Evolutionary conservation across 2,113 vertebrate species (phyloP).

Genomic region (Vanacampus margaritifer): DNA sequence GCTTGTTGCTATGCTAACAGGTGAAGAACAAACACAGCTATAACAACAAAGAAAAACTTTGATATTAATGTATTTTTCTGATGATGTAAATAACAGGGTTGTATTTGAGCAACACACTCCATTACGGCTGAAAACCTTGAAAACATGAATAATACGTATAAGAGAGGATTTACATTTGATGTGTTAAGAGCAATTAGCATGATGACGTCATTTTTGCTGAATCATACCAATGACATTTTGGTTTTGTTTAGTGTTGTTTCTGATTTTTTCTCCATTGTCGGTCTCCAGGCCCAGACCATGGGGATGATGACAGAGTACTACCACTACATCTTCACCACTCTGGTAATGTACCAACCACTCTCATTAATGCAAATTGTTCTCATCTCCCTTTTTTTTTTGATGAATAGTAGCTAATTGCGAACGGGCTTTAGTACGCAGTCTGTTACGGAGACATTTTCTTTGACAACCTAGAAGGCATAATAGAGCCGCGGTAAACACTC

Average conservation of each 20-base stretch:
- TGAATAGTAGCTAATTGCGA: constrained; percentile 71
- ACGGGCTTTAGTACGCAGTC: constrained; percentile 59
- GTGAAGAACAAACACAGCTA: too few species aligned
- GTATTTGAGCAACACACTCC: too few species aligned
- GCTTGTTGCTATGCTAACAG: too few species aligned
- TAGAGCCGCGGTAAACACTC: constrained; percentile 60
- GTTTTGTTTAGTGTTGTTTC: neutral
- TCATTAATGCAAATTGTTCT: constrained; percentile 62
- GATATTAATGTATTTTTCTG: too few species aligned
- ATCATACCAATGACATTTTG: neutral
- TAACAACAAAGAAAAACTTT: too few species aligned
- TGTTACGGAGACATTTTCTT: constrained; percentile 66
- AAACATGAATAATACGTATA: too few species aligned
- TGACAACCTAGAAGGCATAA: constrained; percentile 64
- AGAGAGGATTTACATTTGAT: too few species aligned
- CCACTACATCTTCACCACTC: constrained; percentile 99
- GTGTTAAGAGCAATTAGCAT: too few species aligned
- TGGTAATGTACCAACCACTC: constrained; percentile 84
- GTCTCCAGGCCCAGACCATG: constrained; percentile 95
- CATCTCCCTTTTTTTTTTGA: constrained; percentile 62
- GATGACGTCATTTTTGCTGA: too few species aligned
- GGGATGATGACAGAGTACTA: constrained; percentile 99
- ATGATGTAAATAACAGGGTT: too few species aligned
- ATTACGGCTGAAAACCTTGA: too few species aligned
- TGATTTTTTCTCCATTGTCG: constrained; percentile 23